Conservation (phyloP, 2,797 vertebrate species). For the Simalia tracyae region DNA sequence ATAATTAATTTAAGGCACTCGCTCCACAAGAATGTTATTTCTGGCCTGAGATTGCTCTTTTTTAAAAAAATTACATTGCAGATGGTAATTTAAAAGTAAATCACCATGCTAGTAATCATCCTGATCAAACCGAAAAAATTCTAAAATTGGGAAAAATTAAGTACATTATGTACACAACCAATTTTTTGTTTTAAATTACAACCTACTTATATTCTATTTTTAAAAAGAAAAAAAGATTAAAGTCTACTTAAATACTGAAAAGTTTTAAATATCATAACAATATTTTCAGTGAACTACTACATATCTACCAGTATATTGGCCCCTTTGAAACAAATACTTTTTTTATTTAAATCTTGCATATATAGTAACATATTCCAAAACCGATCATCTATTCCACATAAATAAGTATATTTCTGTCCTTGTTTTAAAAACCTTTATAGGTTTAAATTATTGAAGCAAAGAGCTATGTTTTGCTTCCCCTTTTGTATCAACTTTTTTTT, state of each 20-base stretch:
- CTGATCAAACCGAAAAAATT: slow-evolving; percentile 37
- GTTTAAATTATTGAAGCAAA: slow-evolving; percentile 59
- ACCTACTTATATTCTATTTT: slow-evolving; percentile 57
- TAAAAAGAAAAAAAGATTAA: slow-evolving; percentile 49
- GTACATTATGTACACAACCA: slow-evolving; percentile 61
- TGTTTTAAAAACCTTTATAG: slow-evolving; percentile 62
- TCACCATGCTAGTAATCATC: slow-evolving; percentile 47
- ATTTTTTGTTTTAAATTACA: slow-evolving; percentile 64
- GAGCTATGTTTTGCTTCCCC: slow-evolving; percentile 35
- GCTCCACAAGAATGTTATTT: slow-evolving; percentile 47
- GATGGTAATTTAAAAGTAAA: slow-evolving; percentile 40
- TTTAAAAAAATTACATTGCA: slow-evolving; percentile 35
- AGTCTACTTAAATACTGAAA: slow-evolving; percentile 70
- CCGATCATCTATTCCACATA: slow-evolving; percentile 66
- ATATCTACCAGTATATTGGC: slow-evolving; percentile 72
- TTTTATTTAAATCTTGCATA: slow-evolving; percentile 74
- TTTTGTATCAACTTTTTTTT: slow-evolving; percentile 36
- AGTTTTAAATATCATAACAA: slow-evolving; percentile 75
- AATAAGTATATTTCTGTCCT: slow-evolving; percentile 68
- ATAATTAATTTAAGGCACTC: slow-evolving; percentile 66
- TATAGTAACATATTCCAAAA: slow-evolving; percentile 64
- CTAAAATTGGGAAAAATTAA: slow-evolving; percentile 52
- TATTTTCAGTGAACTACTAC: slow-evolving; percentile 68
- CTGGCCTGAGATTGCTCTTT: slow-evolving; percentile 57
- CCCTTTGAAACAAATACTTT: slow-evolving; percentile 75